phyloP scores from a whole-genome alignment of 2,113 vertebrate species.

The Calidris pugnax region DNA sequence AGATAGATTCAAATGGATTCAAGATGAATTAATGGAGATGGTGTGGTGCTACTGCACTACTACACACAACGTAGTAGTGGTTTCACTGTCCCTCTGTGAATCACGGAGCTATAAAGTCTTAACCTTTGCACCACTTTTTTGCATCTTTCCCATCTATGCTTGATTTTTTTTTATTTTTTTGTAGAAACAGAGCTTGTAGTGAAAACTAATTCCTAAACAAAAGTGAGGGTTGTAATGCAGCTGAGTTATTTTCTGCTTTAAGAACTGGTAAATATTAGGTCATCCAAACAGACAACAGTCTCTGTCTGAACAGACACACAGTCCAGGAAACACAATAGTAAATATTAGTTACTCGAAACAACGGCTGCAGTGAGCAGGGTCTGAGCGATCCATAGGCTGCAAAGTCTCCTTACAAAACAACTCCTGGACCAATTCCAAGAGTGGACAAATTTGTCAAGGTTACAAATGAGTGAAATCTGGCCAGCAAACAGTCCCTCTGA shows the following conservation, averaged over 20 bases:
- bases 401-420: not conserved
- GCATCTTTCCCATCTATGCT: not conserved
- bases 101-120: not conserved
- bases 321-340: not conserved
- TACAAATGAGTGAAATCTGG: slow-evolving; percentile 16
- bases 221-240: not conserved
- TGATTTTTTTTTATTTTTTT: not conserved
- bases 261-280: not conserved
- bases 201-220: slow-evolving; percentile 3
- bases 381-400: not conserved
- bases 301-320: not conserved
- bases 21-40: not conserved
- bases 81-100: not conserved
- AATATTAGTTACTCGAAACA: not conserved
- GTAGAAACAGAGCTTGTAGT: not conserved
- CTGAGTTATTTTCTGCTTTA: not conserved
- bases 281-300: not conserved
- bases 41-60: not conserved
- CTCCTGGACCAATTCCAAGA: not conserved
- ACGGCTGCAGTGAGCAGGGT: not conserved
- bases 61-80: not conserved
- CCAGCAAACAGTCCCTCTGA: not conserved
- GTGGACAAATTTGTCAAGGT: not conserved
- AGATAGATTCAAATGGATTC: not conserved
- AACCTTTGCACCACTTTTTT: not conserved